These are phyloP conservation scores for Tachysurus fulvidraco DNA, from an alignment of 2,113 vertebrate genomes.

Conservation along the genomic window DNA sequence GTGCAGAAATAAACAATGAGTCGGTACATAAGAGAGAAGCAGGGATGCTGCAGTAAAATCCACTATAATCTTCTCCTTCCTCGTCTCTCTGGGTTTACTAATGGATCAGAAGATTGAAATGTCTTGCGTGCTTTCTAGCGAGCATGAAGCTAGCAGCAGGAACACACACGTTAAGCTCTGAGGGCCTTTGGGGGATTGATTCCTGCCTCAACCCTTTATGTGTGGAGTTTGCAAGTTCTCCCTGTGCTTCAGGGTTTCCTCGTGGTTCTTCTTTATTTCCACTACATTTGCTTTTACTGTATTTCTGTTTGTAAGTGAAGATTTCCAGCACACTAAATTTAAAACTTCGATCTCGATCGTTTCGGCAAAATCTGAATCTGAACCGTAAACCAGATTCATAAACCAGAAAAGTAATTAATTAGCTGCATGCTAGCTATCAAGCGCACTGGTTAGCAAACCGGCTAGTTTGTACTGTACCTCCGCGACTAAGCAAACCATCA, in stretches of 20 bases:
- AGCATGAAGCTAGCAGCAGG: background rate
- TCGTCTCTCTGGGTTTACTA: background rate
- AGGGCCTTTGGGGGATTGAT: background rate
- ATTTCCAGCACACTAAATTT: background rate
- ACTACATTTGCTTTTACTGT: background rate
- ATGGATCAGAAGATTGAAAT: background rate
- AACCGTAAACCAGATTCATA: background rate
- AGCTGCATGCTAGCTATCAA: background rate
- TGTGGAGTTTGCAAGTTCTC: too few relatives aligned
- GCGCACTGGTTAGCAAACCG: background rate
- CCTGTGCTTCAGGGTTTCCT: too few relatives aligned
- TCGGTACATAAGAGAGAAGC: background rate
- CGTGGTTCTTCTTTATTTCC: too few relatives aligned
- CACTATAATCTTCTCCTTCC: background rate
- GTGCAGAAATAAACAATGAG: background rate
- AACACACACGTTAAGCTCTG: background rate
- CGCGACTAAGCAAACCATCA: background rate
- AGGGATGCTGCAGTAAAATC: background rate
- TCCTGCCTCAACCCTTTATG: too few relatives aligned
- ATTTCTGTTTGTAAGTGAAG: background rate
- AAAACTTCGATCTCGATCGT: background rate
- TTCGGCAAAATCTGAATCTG: background rate
- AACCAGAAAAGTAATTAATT: background rate
- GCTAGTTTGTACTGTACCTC: background rate
- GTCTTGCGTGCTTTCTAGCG: background rate